These are phyloP conservation scores for Polydrusus tereticollis DNA, from an alignment of 2,888 invertebrate species.

Conservation along the genomic window DNA sequence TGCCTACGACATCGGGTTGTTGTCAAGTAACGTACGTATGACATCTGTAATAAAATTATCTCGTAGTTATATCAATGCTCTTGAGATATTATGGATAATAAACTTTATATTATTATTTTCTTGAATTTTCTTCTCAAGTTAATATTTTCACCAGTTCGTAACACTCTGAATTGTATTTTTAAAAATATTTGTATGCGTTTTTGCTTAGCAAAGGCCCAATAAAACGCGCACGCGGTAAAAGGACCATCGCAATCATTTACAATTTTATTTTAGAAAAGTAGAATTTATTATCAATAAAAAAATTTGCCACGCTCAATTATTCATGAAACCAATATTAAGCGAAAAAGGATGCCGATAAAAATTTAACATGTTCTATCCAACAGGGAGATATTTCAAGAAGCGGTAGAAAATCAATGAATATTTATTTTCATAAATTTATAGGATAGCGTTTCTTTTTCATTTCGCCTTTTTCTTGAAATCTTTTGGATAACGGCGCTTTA, in stretches of 20 bases:
- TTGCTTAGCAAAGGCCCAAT: not conserved
- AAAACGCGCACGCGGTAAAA: not conserved
- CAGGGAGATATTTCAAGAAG: constrained; percentile 8
- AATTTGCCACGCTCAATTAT: constrained; percentile 29
- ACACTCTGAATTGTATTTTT: too few relatives aligned
- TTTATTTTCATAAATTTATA: constrained; percentile 21
- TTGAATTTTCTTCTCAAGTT: too few relatives aligned
- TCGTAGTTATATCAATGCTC: too few relatives aligned
- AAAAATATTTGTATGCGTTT: not conserved
- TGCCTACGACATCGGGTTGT: too few relatives aligned
- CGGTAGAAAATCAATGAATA: constrained; percentile 30
- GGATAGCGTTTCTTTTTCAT: constrained; percentile 11
- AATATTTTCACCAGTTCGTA: too few relatives aligned
- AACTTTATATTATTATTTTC: too few relatives aligned
- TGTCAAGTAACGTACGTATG: too few relatives aligned
- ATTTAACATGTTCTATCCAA: constrained; percentile 17
- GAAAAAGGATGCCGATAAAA: constrained; percentile 17
- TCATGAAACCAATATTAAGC: constrained; percentile 24
- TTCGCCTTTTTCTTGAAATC: not conserved
- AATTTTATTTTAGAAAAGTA: constrained; percentile 20
- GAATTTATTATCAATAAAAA: constrained; percentile 36
- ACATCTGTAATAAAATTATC: too few relatives aligned
- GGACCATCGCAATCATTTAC: constrained; percentile 16
- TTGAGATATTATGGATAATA: too few relatives aligned
- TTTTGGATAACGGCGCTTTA: not conserved